Conservation (phyloP, 1,140 invertebrate species). For the Pteromalus puparum region DNA sequence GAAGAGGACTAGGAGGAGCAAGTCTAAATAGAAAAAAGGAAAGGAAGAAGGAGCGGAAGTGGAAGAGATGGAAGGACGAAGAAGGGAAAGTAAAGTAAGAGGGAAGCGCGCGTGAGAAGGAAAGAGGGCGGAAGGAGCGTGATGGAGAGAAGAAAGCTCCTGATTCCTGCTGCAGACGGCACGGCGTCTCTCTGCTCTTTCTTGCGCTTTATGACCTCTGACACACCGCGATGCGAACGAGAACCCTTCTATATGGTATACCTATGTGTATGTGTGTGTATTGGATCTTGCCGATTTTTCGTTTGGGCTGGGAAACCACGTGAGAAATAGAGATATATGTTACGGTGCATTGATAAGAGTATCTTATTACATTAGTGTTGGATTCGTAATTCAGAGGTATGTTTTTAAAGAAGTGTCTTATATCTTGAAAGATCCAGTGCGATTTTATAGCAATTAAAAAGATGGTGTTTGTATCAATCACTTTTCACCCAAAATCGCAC, state of each 20-base stretch:
- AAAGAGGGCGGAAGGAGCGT: not conserved
- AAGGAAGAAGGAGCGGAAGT: not conserved
- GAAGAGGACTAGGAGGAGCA: not conserved
- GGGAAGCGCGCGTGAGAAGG: not conserved
- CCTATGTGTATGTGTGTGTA: not conserved
- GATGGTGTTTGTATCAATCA: too few species aligned
- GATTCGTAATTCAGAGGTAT: too few species aligned
- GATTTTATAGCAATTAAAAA: too few species aligned
- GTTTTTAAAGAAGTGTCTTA: too few species aligned
- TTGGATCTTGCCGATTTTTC: not conserved
- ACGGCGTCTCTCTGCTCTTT: not conserved
- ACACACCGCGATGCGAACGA: not conserved
- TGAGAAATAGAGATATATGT: not conserved
- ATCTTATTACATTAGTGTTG: too few species aligned
- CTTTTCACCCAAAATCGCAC: too few species aligned
- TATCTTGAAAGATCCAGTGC: too few species aligned
- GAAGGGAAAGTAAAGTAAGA: not conserved
- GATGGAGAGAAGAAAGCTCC: conserved; percentile 29
- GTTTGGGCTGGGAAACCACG: not conserved
- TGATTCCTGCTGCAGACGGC: conserved; percentile 4
- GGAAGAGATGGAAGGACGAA: conserved; percentile 7
- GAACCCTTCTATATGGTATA: not conserved
- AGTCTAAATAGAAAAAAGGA: not conserved
- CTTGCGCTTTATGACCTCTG: conserved; percentile 28
- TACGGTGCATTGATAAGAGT: not conserved